A percentile compares a stretch with the other conserved stretches of the same genome.
phyloP scores from a whole-genome alignment of 2,113 vertebrate genomes.

The Origma solitaria region DNA sequence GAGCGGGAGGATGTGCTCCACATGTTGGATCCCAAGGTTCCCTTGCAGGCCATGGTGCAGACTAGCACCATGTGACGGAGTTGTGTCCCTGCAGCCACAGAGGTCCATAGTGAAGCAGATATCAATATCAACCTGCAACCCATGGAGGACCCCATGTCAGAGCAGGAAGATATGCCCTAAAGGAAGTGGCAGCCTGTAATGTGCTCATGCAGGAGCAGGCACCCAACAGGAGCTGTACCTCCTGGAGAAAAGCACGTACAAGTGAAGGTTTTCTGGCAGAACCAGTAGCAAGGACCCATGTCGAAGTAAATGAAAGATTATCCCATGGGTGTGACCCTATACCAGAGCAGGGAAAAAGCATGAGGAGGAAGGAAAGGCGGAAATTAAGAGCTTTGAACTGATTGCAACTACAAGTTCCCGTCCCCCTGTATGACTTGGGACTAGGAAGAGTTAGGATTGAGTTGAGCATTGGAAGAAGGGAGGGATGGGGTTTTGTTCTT shows the following conservation, averaged over 20 bases:
- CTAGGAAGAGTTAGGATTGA: background rate
- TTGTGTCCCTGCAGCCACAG: background rate
- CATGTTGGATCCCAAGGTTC: too few relatives aligned
- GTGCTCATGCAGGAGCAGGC: background rate
- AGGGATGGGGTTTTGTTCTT: background rate
- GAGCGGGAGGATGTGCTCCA: accelerated
- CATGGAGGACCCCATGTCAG: accelerated
- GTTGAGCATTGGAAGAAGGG: background rate
- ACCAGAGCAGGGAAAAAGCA: accelerated
- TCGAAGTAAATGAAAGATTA: background rate
- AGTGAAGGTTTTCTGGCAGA: background rate
- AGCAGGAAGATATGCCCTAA: background rate
- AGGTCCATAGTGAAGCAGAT: background rate
- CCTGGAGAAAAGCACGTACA: background rate
- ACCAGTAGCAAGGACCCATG: accelerated
- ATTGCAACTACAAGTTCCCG: background rate
- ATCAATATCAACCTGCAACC: background rate
- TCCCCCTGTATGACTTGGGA: accelerated
- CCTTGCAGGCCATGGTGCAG: accelerated
- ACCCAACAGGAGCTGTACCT: background rate
- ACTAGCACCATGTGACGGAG: background rate
- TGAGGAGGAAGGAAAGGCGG: background rate
- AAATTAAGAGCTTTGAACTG: background rate
- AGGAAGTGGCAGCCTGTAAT: background rate
- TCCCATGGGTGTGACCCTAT: accelerated